phyloP scores from a whole-genome alignment of 2,113 vertebrate genomes.

The Callocephalon fimbriatum region DNA sequence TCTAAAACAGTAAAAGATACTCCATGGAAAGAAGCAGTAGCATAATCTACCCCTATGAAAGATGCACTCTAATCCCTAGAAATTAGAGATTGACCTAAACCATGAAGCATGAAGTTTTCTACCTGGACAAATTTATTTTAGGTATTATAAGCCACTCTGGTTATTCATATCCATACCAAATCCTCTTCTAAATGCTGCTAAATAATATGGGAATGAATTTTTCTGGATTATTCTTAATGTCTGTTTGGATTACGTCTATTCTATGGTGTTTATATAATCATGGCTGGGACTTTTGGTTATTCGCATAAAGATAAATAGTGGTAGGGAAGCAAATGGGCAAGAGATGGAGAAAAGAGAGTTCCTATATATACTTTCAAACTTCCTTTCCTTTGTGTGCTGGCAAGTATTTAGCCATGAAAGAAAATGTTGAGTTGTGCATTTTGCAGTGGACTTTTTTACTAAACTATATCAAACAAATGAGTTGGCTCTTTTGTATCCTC shows the following conservation, averaged over 20 bases:
- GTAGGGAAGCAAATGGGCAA: background rate
- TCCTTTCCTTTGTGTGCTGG: background rate
- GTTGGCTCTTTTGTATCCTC: constrained; percentile 38
- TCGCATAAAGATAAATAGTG: background rate
- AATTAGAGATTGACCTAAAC: constrained; percentile 48
- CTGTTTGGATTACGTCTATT: background rate
- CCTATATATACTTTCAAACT: background rate
- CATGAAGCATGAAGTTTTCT: constrained; percentile 11
- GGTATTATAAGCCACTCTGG: background rate
- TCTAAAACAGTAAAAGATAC: constrained; percentile 1
- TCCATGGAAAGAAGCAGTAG: background rate
- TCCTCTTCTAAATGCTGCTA: background rate
- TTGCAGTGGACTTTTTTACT: constrained; percentile 4
- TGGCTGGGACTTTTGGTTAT: background rate
- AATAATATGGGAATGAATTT: background rate
- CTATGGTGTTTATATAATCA: background rate
- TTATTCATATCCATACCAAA: background rate
- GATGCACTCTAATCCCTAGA: constrained; percentile 36
- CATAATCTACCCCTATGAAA: constrained; percentile 22
- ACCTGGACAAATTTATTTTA: background rate
- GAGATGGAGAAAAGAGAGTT: background rate
- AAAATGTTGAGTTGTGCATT: constrained; percentile 32
- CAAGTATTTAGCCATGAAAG: background rate
- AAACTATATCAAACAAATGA: background rate
- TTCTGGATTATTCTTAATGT: background rate